A percentile compares a stretch with the other conserved stretches of the same genome.
phyloP scores from a whole-genome alignment of 2,113 vertebrate genomes.

The Protobothrops mucrosquamatus region DNA sequence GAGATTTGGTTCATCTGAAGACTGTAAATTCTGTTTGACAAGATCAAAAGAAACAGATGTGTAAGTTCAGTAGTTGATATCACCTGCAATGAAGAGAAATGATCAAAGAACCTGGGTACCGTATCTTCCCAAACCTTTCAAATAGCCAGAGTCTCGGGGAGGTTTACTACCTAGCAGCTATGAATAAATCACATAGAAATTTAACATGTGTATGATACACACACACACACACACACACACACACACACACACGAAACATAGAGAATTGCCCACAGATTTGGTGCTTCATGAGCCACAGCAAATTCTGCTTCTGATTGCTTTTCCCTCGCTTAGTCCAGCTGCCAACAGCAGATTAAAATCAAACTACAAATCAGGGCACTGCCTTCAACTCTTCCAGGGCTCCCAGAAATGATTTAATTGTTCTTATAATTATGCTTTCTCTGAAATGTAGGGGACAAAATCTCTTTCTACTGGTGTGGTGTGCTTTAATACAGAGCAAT shows the following conservation, averaged over 20 bases:
- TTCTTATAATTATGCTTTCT: constrained; percentile 27
- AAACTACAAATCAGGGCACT: constrained; percentile 45
- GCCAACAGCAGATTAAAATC: constrained; percentile 51
- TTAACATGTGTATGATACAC: constrained; percentile 47
- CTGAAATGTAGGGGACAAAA: constrained; percentile 14
- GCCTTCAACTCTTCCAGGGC: constrained; percentile 1
- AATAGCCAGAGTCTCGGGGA: constrained; percentile 69
- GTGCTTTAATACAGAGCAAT: constrained; percentile 3
- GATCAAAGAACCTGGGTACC: constrained; percentile 69
- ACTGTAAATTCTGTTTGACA: constrained; percentile 77
- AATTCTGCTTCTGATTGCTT: constrained; percentile 54
- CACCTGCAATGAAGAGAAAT: constrained; percentile 61
- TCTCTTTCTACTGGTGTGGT: background rate
- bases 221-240: background rate
- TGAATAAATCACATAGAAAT: constrained; percentile 72
- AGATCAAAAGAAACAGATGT: constrained; percentile 75
- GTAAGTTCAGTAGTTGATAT: constrained; percentile 63
- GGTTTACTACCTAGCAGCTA: constrained; percentile 63
- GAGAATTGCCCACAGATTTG: constrained; percentile 64
- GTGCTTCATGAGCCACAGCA: constrained; percentile 56
- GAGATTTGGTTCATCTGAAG: constrained; percentile 73
- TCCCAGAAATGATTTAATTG: constrained; percentile 43
- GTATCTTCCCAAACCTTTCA: constrained; percentile 69
- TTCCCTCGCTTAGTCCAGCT: constrained; percentile 47
- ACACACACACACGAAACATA: background rate